These are phyloP conservation scores for Automeris io DNA, from an alignment of 2,888 invertebrate genomes.

Conservation along the genomic window DNA sequence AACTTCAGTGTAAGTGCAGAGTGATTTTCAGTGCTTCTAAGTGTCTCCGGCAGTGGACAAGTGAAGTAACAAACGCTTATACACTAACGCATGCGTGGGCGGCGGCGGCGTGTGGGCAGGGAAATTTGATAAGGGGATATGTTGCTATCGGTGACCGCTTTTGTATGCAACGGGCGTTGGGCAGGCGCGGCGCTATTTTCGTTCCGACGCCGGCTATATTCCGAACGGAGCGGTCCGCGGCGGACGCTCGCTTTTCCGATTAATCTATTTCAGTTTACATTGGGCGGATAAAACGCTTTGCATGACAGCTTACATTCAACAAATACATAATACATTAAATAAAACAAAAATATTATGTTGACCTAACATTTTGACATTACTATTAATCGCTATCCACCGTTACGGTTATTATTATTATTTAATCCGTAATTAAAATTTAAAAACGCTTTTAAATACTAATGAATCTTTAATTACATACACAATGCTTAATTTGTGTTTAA, in stretches of 20 bases:
- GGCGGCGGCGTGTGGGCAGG: conserved; percentile 57
- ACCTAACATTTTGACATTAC: not conserved
- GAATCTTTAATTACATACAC: too few species aligned
- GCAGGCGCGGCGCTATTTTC: conserved; percentile 58
- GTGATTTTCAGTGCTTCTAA: conserved; percentile 58
- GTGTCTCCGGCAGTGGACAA: conserved; percentile 37
- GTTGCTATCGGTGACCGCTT: conserved; percentile 54
- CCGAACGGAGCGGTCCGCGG: conserved; percentile 30
- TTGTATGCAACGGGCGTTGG: conserved; percentile 63
- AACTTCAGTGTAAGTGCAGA: conserved; percentile 57
- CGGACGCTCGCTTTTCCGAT: conserved; percentile 17
- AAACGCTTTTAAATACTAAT: too few species aligned
- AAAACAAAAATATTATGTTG: not conserved
- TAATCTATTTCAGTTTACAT: conserved; percentile 11
- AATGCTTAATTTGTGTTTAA: too few species aligned
- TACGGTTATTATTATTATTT: too few species aligned
- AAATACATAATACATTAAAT: too few species aligned
- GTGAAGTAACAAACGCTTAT: conserved; percentile 59
- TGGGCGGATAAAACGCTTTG: conserved; percentile 19
- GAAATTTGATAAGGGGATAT: conserved; percentile 74
- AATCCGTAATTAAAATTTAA: too few species aligned
- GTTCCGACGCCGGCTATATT: conserved; percentile 49
- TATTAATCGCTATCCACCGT: too few species aligned
- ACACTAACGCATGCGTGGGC: conserved; percentile 68
- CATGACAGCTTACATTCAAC: conserved; percentile 25